Conservation (phyloP, 2,888 invertebrate genomes). For the Heliconius charithonia region DNA sequence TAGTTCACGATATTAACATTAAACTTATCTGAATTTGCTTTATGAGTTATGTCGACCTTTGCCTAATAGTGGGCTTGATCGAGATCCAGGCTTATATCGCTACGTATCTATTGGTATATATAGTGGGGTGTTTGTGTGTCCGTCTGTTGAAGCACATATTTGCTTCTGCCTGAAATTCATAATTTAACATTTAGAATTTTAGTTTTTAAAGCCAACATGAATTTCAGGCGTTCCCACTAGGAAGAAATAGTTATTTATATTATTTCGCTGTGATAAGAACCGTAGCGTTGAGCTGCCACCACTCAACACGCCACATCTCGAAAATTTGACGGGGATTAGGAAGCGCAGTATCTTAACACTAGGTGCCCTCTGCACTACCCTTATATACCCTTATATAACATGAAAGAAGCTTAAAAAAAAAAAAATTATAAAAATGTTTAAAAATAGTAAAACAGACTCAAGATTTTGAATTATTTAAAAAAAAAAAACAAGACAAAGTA, state of each 20-base stretch:
- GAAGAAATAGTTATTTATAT: not conserved
- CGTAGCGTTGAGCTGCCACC: not conserved
- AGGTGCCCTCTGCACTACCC: not conserved
- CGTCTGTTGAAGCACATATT: not conserved
- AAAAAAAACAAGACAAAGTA: not conserved
- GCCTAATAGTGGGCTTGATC: constrained; percentile 43
- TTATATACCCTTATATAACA: not conserved
- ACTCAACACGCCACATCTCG: not conserved
- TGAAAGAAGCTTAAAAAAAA: too few species aligned
- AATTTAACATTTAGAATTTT: not conserved
- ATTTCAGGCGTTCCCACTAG: too few species aligned
- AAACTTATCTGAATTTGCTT: constrained; percentile 46
- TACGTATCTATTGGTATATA: not conserved
- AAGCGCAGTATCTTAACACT: not conserved
- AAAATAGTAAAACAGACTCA: not conserved
- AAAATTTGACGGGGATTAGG: not conserved
- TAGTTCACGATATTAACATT: constrained; percentile 48
- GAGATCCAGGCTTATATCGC: constrained; percentile 27
- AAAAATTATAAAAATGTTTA: not conserved
- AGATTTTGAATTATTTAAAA: not conserved
- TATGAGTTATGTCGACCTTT: constrained; percentile 51
- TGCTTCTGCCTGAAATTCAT: not conserved
- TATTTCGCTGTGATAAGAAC: not conserved
- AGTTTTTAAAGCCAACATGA: too few species aligned
- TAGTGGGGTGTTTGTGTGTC: too few species aligned